A percentile compares a stretch with the other conserved stretches of the same genome.
These are phyloP conservation scores for Propithecus coquereli DNA, from an alignment of 2,113 vertebrate species.

Conservation along the genomic window DNA sequence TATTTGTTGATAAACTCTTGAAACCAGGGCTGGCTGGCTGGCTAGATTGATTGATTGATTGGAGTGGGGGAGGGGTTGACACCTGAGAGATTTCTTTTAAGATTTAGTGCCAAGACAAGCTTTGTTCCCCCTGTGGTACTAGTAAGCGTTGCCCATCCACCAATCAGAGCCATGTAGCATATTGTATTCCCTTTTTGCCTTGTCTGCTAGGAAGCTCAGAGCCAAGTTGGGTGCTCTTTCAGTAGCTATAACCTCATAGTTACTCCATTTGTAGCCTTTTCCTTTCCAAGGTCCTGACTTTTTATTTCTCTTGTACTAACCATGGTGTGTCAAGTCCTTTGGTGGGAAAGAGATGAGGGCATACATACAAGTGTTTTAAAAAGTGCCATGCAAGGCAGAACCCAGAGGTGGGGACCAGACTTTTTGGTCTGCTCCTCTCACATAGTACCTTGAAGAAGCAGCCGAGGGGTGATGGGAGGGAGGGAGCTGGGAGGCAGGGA, in stretches of 20 bases:
- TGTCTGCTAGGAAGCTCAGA: conserved; percentile 23
- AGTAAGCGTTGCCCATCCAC: background rate
- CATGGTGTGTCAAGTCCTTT: background rate
- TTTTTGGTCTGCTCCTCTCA: background rate
- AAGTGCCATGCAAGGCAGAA: background rate
- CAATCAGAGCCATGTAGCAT: background rate
- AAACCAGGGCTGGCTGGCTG: background rate
- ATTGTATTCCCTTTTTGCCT: background rate
- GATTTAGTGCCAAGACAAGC: background rate
- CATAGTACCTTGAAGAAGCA: background rate
- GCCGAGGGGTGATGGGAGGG: background rate
- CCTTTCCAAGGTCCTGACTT: background rate
- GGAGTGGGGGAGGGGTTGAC: background rate
- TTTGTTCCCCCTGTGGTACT: background rate
- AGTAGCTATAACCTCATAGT: background rate
- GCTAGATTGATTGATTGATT: background rate
- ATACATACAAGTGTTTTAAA: background rate
- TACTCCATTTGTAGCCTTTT: background rate
- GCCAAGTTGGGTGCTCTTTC: background rate
- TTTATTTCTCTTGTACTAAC: background rate
- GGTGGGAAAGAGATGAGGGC: background rate
- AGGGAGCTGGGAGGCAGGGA: background rate
- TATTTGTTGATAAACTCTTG: background rate
- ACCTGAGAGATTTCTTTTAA: background rate
- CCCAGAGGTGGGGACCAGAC: background rate